These are phyloP conservation scores for Nomada ferruginata DNA, from an alignment of 2,888 invertebrate species.

Conservation along the genomic window DNA sequence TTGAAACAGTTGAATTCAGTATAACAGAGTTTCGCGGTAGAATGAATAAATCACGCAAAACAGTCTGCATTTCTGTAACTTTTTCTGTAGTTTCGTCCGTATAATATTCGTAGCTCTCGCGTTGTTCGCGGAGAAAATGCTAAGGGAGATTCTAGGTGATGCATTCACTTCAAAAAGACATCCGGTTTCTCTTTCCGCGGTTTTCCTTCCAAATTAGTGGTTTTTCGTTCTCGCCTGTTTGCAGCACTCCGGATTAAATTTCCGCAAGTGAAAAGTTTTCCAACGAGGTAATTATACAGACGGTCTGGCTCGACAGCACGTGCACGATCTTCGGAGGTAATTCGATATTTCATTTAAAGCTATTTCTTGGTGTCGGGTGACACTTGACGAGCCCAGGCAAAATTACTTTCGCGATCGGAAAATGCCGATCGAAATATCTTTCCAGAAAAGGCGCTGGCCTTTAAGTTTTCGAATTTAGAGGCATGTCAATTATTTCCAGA, in stretches of 20 bases:
- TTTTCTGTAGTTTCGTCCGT: not conserved
- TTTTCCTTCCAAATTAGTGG: slow-evolving; percentile 68
- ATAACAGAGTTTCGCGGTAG: slow-evolving; percentile 2
- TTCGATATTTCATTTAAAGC: slow-evolving; percentile 17
- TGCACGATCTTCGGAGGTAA: slow-evolving; percentile 5
- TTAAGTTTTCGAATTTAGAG: no score
- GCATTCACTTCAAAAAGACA: slow-evolving; percentile 61
- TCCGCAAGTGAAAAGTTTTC: slow-evolving; percentile 46
- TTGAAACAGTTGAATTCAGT: not conserved
- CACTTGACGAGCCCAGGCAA: not conserved
- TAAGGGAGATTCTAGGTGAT: slow-evolving; percentile 11
- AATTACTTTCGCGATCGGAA: slow-evolving; percentile 3
- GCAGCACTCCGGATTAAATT: slow-evolving; percentile 65
- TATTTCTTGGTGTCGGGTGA: slow-evolving; percentile 10
- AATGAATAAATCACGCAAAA: slow-evolving; percentile 13
- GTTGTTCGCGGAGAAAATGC: not conserved
- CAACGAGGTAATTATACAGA: slow-evolving; percentile 61
- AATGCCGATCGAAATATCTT: no score
- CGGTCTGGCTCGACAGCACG: not conserved
- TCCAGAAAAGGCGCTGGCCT: not conserved
- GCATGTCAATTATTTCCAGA: no score
- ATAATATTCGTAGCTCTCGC: slow-evolving; percentile 18
- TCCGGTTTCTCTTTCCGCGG: slow-evolving; percentile 59
- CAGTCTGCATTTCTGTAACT: not conserved
- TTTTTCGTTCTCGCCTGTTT: slow-evolving; percentile 63